Percentiles rank a stretch among this genome's conserved stretches.
These are phyloP conservation scores for Alligator sinensis DNA, from an alignment of 2,113 vertebrate genomes.

Conservation along the genomic window DNA sequence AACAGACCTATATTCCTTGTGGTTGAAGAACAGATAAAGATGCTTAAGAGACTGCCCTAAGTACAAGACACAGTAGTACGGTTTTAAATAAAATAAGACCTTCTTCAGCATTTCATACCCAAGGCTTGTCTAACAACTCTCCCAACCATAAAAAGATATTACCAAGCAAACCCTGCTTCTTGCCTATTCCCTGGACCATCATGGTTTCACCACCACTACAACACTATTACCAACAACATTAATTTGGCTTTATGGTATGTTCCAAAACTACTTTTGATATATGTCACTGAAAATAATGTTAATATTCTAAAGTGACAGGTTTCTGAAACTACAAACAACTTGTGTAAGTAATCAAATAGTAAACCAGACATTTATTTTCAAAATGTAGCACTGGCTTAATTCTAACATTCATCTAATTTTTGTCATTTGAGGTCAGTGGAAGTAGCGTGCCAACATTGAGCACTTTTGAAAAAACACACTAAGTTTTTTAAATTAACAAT, in stretches of 20 bases:
- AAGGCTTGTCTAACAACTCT: too few relatives aligned
- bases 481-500: neutral
- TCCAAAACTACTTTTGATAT: neutral
- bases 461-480: neutral
- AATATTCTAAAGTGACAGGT: neutral
- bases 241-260: neutral
- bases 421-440: neutral
- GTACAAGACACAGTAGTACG: neutral
- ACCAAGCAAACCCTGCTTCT: too few relatives aligned
- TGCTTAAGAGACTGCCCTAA: neutral
- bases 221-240: neutral
- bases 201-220: too few relatives aligned
- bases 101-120: too few relatives aligned
- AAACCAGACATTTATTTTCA: constrained; percentile 5
- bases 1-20: neutral
- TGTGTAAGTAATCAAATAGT: neutral
- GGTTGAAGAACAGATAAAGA: neutral
- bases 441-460: constrained; percentile 1
- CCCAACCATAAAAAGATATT: too few relatives aligned
- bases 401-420: neutral
- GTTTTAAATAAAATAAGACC: too few relatives aligned
- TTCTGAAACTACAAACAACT: neutral
- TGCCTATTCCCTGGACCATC: too few relatives aligned
- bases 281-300: neutral
- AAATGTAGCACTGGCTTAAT: neutral